These are phyloP conservation scores for Icerya purchasi DNA, from an alignment of 2,888 invertebrate genomes.

Conservation along the genomic window DNA sequence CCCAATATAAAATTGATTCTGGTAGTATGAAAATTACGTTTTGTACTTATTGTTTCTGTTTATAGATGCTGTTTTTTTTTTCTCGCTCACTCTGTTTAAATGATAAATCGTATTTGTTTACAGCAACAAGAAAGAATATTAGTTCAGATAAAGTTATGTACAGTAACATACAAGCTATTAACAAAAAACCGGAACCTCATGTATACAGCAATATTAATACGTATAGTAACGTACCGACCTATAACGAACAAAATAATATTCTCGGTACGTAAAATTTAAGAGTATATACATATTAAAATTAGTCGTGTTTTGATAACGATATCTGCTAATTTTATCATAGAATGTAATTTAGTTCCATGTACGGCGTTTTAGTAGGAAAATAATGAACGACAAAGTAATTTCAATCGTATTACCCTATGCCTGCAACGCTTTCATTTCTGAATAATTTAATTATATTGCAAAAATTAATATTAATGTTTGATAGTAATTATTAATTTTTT, in stretches of 20 bases:
- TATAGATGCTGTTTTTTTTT: no score
- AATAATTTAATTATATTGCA: no score
- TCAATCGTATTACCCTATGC: not conserved
- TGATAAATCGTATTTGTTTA: no score
- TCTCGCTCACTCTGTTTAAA: no score
- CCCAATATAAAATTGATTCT: not conserved
- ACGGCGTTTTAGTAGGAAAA: no score
- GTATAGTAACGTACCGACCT: constrained; percentile 18
- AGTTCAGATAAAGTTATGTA: constrained; percentile 9
- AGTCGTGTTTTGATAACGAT: not conserved
- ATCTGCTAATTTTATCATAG: no score
- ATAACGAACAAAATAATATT: constrained; percentile 15
- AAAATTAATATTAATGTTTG: no score
- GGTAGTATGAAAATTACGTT: not conserved
- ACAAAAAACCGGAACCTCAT: constrained; percentile 7
- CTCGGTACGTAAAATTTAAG: constrained; percentile 4
- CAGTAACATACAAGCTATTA: constrained; percentile 5
- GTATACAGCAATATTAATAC: constrained; percentile 15
- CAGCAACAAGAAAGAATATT: not conserved
- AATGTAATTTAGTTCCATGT: no score
- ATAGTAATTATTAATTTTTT: not conserved
- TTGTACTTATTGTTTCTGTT: no score
- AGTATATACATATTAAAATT: not conserved
- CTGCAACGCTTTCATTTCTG: no score
- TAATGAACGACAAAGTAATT: no score